phyloP scores from a whole-genome alignment of 2,888 invertebrate genomes.

The Acanthosepion pharaonis region DNA sequence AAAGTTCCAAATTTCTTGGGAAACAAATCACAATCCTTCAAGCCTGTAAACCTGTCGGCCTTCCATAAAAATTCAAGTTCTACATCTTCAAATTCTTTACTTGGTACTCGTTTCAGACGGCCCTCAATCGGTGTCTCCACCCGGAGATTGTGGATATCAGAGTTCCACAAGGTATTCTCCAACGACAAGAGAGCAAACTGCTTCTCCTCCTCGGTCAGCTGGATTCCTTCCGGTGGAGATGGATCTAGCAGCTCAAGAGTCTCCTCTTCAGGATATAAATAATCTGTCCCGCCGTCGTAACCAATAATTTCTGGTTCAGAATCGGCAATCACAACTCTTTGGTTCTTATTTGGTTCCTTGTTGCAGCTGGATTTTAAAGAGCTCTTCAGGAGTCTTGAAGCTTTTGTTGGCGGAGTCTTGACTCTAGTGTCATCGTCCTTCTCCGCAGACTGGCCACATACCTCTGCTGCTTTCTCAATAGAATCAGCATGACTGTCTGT shows the following conservation, averaged over 20 bases:
- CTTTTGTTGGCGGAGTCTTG: neutral
- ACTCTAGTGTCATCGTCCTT: neutral
- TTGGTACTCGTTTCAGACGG: slow-evolving; percentile 52
- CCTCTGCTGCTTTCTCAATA: neutral
- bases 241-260: slow-evolving; percentile 49
- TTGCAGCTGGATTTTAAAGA: slow-evolving; percentile 46
- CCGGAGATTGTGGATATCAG: slow-evolving; percentile 59
- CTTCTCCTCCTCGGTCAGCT: slow-evolving; percentile 66
- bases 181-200: slow-evolving; percentile 66
- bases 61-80: slow-evolving; percentile 59
- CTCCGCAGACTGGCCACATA: neutral
- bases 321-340: slow-evolving; percentile 58
- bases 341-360: slow-evolving; percentile 45
- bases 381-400: slow-evolving; percentile 33
- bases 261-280: slow-evolving; percentile 58
- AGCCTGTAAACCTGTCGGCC: slow-evolving; percentile 60
- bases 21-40: slow-evolving; percentile 60
- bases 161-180: slow-evolving; percentile 69
- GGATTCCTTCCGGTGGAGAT: slow-evolving; percentile 55
- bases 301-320: slow-evolving; percentile 63
- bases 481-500: neutral
- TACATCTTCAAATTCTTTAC: slow-evolving; percentile 67
- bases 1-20: slow-evolving; percentile 63
- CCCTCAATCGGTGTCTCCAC: slow-evolving; percentile 49
- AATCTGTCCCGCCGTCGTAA: slow-evolving; percentile 66